Base-by-base conservation (phyloP, 92 coral and sea anemone species). In the Parazoanthus darwini region DNA sequence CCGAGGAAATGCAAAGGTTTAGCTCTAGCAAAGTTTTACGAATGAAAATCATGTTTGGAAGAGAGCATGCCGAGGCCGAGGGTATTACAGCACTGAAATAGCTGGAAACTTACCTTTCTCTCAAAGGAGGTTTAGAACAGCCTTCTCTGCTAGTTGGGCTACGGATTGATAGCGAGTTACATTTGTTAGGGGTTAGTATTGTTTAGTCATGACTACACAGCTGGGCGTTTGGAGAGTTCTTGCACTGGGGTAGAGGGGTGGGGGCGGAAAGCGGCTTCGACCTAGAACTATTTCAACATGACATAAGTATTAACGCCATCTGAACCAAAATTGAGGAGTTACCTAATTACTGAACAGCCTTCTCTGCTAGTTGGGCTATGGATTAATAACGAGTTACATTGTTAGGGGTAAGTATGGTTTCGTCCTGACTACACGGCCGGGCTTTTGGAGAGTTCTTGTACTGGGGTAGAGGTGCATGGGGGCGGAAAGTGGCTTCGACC, bases 61-160 rank as follows among this genome's bases (percentile, higher is more conserved):
- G 46, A 54, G 66, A 50, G 16, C 22, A n/a, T 79, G 22, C 18
- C 13, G 67, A 42, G n/a, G 22, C 18, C n/a, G 67, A 42, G 11
- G 39, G 54, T 18, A 54, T 54, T 22, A 7, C 4, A 36, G 9
- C 42, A 5, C 33, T 29, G 33, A 29, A 2, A 48, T 29, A 35
- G 37, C 18, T n/a, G 3, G 71, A 83, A 43, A 84, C 87, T 84
- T 35, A 84, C 87, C 87, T 84, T 84, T 71, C 79, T 71, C 87
- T 84, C 87, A 84, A 43, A n/a, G 51, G 65, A 25, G 87, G 87
- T 70, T 23, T 43, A 71, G 78, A 84, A 72, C 35, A 23, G 66
- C 78, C 79, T 70, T 84, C 43, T 70, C 87, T 84, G 87, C 33
- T 54, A 84, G 79, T 84, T 23, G 56, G 15, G 66, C 87, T 83